These are phyloP conservation scores for Brachionus sp. DNA, from an alignment of 1,140 invertebrate species.

Conservation along the genomic window DNA sequence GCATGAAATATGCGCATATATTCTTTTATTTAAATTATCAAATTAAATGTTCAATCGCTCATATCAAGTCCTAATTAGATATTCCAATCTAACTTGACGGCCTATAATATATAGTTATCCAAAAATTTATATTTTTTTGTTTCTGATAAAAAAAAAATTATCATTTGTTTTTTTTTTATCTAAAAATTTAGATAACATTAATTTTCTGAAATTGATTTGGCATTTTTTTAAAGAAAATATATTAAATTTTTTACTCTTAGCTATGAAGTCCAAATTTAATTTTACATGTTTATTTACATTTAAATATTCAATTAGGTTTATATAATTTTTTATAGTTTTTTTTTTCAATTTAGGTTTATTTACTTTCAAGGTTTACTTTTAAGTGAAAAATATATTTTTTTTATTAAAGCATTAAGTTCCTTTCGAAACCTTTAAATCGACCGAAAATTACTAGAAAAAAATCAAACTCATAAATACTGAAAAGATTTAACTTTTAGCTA, in stretches of 20 bases:
- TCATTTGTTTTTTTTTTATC: neutral
- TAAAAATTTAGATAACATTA: neutral
- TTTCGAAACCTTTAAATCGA: neutral
- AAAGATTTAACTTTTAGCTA: neutral
- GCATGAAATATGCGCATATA: neutral
- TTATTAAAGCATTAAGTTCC: neutral
- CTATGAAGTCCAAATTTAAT: too few relatives aligned
- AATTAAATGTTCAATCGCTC: slow-evolving; percentile 3
- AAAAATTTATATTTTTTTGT: neutral
- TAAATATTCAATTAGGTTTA: too few relatives aligned
- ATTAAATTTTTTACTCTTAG: neutral
- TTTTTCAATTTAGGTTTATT: neutral
- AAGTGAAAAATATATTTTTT: neutral
- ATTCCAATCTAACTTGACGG: neutral
- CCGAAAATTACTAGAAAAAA: neutral
- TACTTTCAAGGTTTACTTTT: neutral
- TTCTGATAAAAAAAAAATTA: neutral
- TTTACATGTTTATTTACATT: too few relatives aligned
- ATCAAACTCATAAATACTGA: neutral
- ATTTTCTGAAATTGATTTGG: neutral
- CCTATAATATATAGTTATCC: neutral
- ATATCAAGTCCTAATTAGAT: slow-evolving; percentile 3
- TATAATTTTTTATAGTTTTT: neutral
- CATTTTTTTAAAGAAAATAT: neutral
- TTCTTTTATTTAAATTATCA: neutral